Percentiles rank a stretch among this genome's conserved stretches.
Evolutionary conservation across 2,113 vertebrate genomes (phyloP).

Genomic region (Elaphurus davidianus): DNA sequence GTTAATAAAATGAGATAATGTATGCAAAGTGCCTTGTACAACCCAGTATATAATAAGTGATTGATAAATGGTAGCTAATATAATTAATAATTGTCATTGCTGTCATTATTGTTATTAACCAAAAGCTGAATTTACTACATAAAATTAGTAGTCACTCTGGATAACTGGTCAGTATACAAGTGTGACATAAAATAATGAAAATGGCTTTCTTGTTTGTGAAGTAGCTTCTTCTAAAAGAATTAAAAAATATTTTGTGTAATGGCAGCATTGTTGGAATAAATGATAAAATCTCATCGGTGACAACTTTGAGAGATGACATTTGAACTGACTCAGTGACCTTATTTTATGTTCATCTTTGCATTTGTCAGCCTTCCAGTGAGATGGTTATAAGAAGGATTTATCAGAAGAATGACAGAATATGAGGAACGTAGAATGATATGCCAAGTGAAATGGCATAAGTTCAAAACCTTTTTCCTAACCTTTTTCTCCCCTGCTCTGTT

Average conservation of each 20-base stretch:
- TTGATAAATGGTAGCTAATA: neutral
- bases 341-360: constrained; percentile 3
- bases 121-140: neutral
- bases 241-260: neutral
- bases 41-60: neutral
- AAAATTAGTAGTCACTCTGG: neutral
- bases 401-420: neutral
- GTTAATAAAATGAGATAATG: neutral
- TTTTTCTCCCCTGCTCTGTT: neutral
- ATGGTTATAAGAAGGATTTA: neutral
- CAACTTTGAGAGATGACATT: neutral
- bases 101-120: neutral
- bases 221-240: neutral
- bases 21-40: neutral
- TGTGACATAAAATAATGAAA: neutral
- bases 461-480: neutral
- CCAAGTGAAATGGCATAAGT: neutral
- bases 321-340: neutral
- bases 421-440: neutral
- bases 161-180: neutral
- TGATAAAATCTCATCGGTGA: constrained; percentile 16
- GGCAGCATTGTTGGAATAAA: neutral
- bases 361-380: neutral
- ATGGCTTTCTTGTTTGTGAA: neutral
- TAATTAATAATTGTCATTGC: neutral